Conservation (phyloP, 1,140 invertebrate genomes). For the Myzus persicae region DNA sequence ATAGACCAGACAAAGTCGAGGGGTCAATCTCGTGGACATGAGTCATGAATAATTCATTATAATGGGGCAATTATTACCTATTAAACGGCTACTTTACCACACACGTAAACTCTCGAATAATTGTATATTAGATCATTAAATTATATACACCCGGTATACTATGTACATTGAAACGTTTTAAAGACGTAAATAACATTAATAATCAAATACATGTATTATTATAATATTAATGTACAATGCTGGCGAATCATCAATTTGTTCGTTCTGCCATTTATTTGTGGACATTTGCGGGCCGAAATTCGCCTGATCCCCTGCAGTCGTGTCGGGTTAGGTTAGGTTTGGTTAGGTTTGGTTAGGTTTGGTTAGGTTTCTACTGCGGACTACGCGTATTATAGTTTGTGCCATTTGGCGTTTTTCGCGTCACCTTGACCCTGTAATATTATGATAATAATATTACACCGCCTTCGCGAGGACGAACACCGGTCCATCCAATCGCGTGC, state of each 20-base stretch:
- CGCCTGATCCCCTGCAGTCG: neutral
- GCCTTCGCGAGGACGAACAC: neutral
- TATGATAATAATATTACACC: slow-evolving; percentile 1
- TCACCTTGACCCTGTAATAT: neutral
- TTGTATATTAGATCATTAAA: too few species aligned
- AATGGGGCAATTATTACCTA: too few species aligned
- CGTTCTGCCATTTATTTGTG: neutral
- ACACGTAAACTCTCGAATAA: too few species aligned
- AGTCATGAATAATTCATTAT: too few species aligned
- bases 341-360: too few species aligned
- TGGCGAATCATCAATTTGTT: neutral
- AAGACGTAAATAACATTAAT: neutral
- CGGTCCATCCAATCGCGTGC: neutral
- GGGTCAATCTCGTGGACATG: too few species aligned
- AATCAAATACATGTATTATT: neutral
- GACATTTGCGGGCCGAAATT: too few species aligned
- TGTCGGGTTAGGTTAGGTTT: too few species aligned
- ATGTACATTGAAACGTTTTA: neutral
- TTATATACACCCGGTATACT: neutral
- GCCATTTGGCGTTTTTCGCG: neutral
- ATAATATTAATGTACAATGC: neutral
- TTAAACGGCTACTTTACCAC: too few species aligned
- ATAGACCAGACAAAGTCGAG: too few species aligned
- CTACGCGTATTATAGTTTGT: neutral
- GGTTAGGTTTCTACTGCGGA: neutral